Percentiles rank a stretch among this genome's conserved stretches.
phyloP scores from a whole-genome alignment of 53 echinoderm and acorn worm species.

The Zoroaster sp. region DNA sequence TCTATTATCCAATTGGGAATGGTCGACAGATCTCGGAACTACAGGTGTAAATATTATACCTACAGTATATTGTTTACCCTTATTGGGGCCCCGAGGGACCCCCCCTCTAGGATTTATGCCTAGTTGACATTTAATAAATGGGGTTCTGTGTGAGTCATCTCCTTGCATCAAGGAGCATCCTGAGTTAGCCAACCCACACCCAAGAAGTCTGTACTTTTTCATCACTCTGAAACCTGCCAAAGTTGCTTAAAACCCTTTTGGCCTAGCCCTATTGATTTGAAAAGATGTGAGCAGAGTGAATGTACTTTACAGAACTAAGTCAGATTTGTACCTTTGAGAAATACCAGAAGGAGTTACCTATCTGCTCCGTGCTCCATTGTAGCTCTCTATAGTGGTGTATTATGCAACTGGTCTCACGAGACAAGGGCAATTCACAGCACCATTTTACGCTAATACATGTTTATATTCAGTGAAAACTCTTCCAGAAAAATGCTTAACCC shows the following conservation, averaged over 20 bases:
- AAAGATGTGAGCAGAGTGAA: neutral
- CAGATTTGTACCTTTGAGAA: neutral
- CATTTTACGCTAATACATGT: too few relatives aligned
- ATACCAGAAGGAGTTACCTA: neutral
- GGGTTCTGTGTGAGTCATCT: neutral
- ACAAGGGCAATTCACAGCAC: too few relatives aligned
- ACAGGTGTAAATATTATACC: neutral
- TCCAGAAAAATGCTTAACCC: too few relatives aligned
- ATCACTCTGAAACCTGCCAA: neutral
- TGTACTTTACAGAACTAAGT: neutral
- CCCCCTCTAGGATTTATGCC: neutral
- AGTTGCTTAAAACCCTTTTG: neutral
- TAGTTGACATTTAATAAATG: neutral
- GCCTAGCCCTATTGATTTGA: neutral
- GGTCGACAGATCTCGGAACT: neutral
- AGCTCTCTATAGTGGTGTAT: too few relatives aligned
- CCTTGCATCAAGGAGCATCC: neutral
- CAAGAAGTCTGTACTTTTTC: neutral
- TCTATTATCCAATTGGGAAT: neutral
- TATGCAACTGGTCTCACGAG: too few relatives aligned
- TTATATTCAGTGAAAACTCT: too few relatives aligned
- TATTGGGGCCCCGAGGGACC: neutral
- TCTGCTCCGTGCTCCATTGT: too few relatives aligned
- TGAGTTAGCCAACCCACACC: neutral
- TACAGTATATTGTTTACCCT: neutral